Conservation (phyloP, 2,113 vertebrate species). For the Orthochromis malagaraziensis region DNA sequence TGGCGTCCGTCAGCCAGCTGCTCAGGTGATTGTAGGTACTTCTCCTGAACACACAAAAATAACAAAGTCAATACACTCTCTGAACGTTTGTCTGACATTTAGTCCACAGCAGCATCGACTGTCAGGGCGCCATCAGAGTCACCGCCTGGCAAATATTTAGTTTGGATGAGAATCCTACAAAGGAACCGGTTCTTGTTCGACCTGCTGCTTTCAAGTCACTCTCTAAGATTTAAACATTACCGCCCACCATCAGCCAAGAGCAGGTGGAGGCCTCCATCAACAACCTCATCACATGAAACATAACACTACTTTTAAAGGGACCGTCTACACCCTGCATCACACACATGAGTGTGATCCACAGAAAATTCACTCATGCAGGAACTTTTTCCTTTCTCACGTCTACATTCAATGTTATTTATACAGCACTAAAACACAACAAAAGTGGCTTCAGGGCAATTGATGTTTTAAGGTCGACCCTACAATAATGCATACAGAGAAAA, state of each 20-base stretch:
- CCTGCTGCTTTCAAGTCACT: neutral
- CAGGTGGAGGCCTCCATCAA: neutral
- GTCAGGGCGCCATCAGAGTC: neutral
- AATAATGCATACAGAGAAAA: accelerated
- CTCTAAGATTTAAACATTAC: neutral
- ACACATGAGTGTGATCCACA: neutral
- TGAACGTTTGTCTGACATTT: neutral
- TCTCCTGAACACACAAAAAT: constrained; percentile 75
- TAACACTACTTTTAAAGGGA: neutral
- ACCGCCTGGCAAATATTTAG: neutral
- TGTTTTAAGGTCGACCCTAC: accelerated
- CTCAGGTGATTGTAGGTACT: constrained; percentile 98
- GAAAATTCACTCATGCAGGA: neutral
- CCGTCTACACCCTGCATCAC: neutral
- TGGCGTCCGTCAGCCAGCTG: constrained; percentile 98
- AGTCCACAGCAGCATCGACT: accelerated
- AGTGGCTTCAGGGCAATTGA: neutral
- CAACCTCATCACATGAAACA: neutral
- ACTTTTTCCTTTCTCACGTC: neutral
- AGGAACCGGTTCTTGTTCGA: neutral
- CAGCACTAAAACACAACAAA: neutral
- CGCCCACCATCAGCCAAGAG: neutral
- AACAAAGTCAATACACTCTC: neutral
- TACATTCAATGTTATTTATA: neutral
- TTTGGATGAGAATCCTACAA: neutral